Evolutionary conservation across 2,888 invertebrate genomes (phyloP), one percentile per base, ranked within the genome.

Genomic region (Lithodes maja): DNA sequence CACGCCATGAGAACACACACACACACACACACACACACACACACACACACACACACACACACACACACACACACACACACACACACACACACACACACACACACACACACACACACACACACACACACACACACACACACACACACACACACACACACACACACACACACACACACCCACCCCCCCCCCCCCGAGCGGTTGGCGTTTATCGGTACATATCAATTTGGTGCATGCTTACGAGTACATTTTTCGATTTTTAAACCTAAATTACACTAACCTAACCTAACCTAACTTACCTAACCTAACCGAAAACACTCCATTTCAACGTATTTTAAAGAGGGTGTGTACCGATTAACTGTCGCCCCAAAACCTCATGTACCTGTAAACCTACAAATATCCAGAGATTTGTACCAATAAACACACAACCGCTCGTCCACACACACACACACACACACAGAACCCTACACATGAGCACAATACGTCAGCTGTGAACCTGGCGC

Each of bases 1-100:
- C 79, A 80, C 17, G 54, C 53, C 77, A 77, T 50, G 49, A 17
- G 49, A 17, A 77, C 77, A 77, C 77, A 33, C 3, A 49, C 12
- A 77, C 2, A 77, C 77, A 77, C 17, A 77, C 33, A 33, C 33
- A 1, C 77, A 9, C 49, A 50, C 12, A 77, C 61, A 61, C 61
- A 61, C 61, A 61, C 61, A 61, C 61, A 61, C 61, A 61, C 61
- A 61, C 61, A 61, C 61, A 61, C 61, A 61, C 61, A 61, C 61
- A 61, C 12, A 61, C 12, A 61, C 3, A 61, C 61, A 61, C 61
- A 61, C 61, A 61, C 61, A 55, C 61, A 61, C 61, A 61, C 61
- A 61, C 61, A 61, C 61, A 61, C 61, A 61, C 61, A 61, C 61
- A 61, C 61, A 61, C 61, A 61, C 61, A 61, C 61, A 61, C 61